phyloP scores from a whole-genome alignment of 2,797 vertebrate genomes.

The Lagodon rhomboides region DNA sequence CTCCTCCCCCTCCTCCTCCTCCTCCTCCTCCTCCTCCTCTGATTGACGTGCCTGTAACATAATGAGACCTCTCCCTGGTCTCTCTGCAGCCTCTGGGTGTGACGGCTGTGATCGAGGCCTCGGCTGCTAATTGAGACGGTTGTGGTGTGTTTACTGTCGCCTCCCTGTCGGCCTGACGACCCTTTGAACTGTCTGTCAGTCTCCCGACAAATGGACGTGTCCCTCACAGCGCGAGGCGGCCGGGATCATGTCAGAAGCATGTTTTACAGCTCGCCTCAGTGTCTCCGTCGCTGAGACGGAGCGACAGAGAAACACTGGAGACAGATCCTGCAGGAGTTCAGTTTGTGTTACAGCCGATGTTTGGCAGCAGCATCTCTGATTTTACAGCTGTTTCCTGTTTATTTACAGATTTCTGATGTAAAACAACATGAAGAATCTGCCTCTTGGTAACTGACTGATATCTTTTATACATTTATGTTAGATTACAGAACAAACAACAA shows the following conservation, averaged over 20 bases:
- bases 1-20: too few relatives aligned
- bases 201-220: constrained; percentile 77
- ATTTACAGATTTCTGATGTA: too few relatives aligned
- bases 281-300: constrained; percentile 70
- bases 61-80: constrained; percentile 69
- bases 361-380: too few relatives aligned
- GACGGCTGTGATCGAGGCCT: constrained; percentile 65
- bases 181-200: constrained; percentile 84
- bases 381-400: too few relatives aligned
- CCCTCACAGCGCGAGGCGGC: constrained; percentile 72
- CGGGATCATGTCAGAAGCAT: constrained; percentile 77
- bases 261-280: constrained; percentile 79
- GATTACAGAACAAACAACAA: too few relatives aligned
- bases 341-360: background rate
- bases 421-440: too few relatives aligned
- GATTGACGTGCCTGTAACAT: constrained; percentile 81
- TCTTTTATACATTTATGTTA: too few relatives aligned
- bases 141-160: constrained; percentile 80
- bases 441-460: too few relatives aligned
- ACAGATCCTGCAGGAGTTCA: constrained; percentile 30
- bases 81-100: too few relatives aligned
- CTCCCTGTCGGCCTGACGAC: constrained; percentile 79
- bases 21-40: background rate
- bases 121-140: constrained; percentile 80
- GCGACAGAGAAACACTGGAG: constrained; percentile 61